A percentile compares a stretch with the other conserved stretches of the same genome.
Evolutionary conservation across 2,797 vertebrate species (phyloP).

Genomic region (Dendrocincla fuliginosa): DNA sequence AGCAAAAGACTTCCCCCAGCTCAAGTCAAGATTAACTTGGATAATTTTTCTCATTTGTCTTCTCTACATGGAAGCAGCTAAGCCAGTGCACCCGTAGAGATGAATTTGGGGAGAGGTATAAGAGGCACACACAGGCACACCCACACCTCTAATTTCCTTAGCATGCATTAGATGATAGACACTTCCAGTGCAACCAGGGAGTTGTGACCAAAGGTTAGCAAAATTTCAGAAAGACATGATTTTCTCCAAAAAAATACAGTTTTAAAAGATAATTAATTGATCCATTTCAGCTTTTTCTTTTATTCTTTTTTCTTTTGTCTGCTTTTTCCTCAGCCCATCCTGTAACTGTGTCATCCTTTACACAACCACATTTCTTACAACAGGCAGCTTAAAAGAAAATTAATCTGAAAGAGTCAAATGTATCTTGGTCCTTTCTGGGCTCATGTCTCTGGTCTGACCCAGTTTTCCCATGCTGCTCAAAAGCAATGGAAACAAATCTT

Average conservation of each 20-base stretch:
- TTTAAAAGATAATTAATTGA: not conserved
- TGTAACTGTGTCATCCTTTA: not conserved
- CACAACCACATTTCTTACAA: not conserved
- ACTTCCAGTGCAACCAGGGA: not conserved
- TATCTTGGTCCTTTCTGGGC: not conserved
- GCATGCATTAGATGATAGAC: not conserved
- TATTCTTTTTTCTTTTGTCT: not conserved
- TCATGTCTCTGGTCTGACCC: not conserved
- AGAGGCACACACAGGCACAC: not conserved
- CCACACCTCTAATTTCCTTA: not conserved
- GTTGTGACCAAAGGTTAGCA: not conserved
- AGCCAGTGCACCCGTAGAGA: not conserved
- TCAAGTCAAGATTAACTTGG: not conserved
- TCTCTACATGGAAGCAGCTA: not conserved
- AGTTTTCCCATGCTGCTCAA: not conserved
- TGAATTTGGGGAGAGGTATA: not conserved
- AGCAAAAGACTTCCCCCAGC: not conserved
- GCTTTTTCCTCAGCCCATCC: not conserved
- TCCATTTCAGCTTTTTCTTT: not conserved
- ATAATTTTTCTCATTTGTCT: not conserved
- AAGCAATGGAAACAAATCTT: constrained; percentile 2
- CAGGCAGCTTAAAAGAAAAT: not conserved
- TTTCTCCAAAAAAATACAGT: accelerated
- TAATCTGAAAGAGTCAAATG: not conserved
- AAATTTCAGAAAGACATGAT: not conserved